Base-by-base conservation (phyloP, 2,797 vertebrate species). In the Falco columbarius region DNA sequence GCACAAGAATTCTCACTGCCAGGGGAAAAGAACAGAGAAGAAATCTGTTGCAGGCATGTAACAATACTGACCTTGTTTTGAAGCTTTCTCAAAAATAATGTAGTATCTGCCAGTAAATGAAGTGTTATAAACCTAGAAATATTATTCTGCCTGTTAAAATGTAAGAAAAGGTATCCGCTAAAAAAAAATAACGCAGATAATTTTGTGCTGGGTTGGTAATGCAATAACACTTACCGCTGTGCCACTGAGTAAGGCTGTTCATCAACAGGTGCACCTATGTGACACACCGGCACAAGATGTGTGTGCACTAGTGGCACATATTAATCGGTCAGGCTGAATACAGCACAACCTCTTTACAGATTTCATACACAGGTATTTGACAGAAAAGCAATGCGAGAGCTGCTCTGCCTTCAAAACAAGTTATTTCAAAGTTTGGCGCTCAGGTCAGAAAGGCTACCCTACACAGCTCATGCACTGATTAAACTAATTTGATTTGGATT, bases 261-360 rank as follows among this genome's bases (percentile, higher is more conserved):
- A 46, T 76, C 11, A 51, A 16, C 18, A 77, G 44, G 36, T 23
- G 9, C 5, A 40, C 36, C 12, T 16, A 5, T 14, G 38, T 32
- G 47, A 86, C 59, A 14, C 19, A 30, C 10, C 16, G 16, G 46
- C 24, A 54, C 1, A 3, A 12, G 34, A 61, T 22, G 4, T 3
- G 1, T 9, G 5, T 34, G 7, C 46, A 18, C 4, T n/a, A 51
- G 34, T 40, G 47, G 14, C 34, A 52, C 6, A 18, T 2, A 0
- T 51, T 52, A 77, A 54, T 19, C 14, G 23, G 14, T 23, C 75
- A 75, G 18, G 61, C 11, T 54, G 8, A 52, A 74, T 23, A 40
- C 6, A 75, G 24, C 36, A 73, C 32, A 38, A 56, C 3, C 6
- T 27, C 5, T 62, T 76, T 12, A 7, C 30, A 6, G 12, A 13